Percentiles rank a stretch among this genome's conserved stretches.
Conservation (phyloP, 2,797 vertebrate genomes). For the Pangasius macronema region DNA sequence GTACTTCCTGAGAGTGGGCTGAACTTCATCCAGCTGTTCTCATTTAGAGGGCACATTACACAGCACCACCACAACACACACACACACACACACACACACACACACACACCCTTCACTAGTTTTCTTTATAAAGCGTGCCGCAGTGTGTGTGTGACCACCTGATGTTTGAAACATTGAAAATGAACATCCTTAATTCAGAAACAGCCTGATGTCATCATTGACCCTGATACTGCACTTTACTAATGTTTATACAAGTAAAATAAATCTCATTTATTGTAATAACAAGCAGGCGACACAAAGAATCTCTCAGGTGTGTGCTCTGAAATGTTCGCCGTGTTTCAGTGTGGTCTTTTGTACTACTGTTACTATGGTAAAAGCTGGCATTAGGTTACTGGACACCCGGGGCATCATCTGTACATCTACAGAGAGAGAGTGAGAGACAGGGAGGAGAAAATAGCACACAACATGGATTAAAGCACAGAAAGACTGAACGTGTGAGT, state of each 20-base stretch:
- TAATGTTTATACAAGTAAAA: background rate
- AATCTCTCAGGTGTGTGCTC: background rate
- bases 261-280: background rate
- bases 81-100: background rate
- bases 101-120: background rate
- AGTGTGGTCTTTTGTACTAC: conserved; percentile 65
- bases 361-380: conserved; percentile 58
- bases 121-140: background rate
- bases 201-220: background rate
- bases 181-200: background rate
- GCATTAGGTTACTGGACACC: conserved; percentile 67
- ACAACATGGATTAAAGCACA: background rate
- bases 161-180: background rate
- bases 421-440: background rate
- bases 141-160: background rate
- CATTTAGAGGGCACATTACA: conserved; percentile 24
- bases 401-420: conserved; percentile 30
- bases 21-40: conserved; percentile 28
- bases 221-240: too few relatives aligned
- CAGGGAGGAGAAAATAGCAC: background rate
- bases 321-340: background rate
- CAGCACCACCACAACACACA: background rate
- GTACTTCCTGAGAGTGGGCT: conserved; percentile 11
- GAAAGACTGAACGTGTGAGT: background rate
- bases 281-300: background rate